Evolutionary conservation across 2,888 invertebrate species (phyloP), one percentile per base, ranked within the genome.

Genomic region (Neelides folsomi): DNA sequence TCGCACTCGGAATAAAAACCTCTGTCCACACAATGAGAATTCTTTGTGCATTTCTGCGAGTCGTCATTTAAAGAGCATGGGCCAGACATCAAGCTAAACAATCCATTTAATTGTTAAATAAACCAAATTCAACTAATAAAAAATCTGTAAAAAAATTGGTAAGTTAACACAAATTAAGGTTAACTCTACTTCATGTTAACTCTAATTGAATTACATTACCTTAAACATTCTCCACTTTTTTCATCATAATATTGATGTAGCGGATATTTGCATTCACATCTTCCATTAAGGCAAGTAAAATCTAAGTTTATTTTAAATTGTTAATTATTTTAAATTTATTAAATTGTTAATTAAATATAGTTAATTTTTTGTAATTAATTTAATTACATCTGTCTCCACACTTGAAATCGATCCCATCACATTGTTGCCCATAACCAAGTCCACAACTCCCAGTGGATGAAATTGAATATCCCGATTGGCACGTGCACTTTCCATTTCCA

Each of bases 211-310:
- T n/a, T n/a, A n/a, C n/a, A n/a, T n/a, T 34, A 20, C n/a, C 51
- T 51, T 8, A 62, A 45, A 16, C 62, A 62, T 49, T 59, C 58
- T 41, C 54, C 53, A 2, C 54, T 56, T 20, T 51, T 36, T 20
- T 55, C 51, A 40, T 62, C 59, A 46, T 59, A 62, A 7, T 53
- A 43, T 49, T 62, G 62, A 27, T 62, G 62, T 1, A 62, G 47
- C 1, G 62, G 59, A 27, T 58, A 48, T 36, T 57, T 57, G 39
- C 60, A 58, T 34, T 44, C 38, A 53, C 55, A 59, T 35, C 53
- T 53, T 7, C 59, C 62, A 35, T 62, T 56, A 10, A 62, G 54
- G 45, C 62, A 59, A 5, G 49, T 52, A 20, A 62, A 53, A 38
- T 62, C 27, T 27, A 27, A 3, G 7, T 5, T 3, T 5, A 27